Percentiles rank a stretch among this genome's conserved stretches.
Conservation (phyloP, 2,888 invertebrate genomes). For the Rhagonycha fulva region DNA sequence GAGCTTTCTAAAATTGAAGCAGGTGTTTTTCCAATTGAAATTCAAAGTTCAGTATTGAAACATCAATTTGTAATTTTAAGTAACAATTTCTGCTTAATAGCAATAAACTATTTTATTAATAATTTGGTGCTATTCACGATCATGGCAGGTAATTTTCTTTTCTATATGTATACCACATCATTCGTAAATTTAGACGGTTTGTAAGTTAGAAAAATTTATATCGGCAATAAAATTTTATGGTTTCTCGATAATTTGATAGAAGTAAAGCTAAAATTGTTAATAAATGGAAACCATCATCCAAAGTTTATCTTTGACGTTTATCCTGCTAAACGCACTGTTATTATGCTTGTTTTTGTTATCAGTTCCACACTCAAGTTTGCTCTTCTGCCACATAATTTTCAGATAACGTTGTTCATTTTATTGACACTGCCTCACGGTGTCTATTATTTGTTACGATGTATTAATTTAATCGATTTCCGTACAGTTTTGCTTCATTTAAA, state of each 20-base stretch:
- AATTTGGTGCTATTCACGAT: too few species aligned
- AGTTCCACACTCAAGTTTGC: not conserved
- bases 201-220: not conserved
- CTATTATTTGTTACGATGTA: not conserved
- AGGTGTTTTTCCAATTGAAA: too few species aligned
- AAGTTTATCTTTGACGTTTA: not conserved
- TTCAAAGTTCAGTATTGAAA: too few species aligned
- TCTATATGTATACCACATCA: not conserved
- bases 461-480: not conserved
- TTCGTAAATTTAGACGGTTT: not conserved
- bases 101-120: too few species aligned
- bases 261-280: not conserved
- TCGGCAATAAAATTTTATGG: not conserved
- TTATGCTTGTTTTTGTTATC: not conserved
- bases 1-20: too few species aligned
- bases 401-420: not conserved
- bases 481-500: not conserved
- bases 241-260: not conserved
- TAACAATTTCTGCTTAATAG: not conserved
- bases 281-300: not conserved
- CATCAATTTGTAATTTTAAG: not conserved
- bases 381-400: not conserved
- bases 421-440: not conserved
- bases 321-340: not conserved
- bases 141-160: too few species aligned